Conservation (phyloP, 2,113 vertebrate genomes). For the Rhea americana region DNA sequence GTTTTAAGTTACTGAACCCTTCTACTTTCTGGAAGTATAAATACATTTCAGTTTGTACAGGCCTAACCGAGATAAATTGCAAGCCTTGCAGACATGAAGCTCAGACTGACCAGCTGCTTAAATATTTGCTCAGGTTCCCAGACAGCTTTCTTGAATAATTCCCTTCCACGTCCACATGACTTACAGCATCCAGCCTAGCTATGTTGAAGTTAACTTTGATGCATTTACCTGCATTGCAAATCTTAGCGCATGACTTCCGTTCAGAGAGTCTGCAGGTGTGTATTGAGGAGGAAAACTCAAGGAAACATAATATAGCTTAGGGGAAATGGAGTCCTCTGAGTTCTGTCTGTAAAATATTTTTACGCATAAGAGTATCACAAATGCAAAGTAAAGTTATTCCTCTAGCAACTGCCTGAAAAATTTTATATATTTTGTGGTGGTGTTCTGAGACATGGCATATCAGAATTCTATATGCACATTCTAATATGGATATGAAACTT, state of each 20-base stretch:
- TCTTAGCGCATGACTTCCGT: neutral
- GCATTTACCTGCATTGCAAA: neutral
- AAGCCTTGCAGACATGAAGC: neutral
- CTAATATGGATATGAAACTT: neutral
- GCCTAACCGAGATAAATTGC: neutral
- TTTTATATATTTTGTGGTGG: neutral
- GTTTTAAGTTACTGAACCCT: neutral
- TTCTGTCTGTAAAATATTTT: neutral
- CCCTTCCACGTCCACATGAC: neutral
- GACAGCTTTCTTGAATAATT: neutral
- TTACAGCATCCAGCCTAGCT: neutral
- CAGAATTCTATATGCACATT: neutral
- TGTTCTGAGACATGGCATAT: neutral
- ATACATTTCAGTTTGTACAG: neutral
- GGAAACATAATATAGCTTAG: neutral
- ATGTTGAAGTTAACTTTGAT: neutral
- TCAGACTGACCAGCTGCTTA: neutral
- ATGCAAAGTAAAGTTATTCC: neutral
- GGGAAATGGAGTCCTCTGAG: neutral
- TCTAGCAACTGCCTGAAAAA: neutral
- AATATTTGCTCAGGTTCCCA: neutral
- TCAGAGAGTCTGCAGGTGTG: neutral
- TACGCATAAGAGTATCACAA: neutral
- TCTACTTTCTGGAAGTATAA: neutral
- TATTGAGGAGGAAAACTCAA: neutral